Conservation (phyloP, 1,140 invertebrate species). For the Paralvinella palmiformis region DNA sequence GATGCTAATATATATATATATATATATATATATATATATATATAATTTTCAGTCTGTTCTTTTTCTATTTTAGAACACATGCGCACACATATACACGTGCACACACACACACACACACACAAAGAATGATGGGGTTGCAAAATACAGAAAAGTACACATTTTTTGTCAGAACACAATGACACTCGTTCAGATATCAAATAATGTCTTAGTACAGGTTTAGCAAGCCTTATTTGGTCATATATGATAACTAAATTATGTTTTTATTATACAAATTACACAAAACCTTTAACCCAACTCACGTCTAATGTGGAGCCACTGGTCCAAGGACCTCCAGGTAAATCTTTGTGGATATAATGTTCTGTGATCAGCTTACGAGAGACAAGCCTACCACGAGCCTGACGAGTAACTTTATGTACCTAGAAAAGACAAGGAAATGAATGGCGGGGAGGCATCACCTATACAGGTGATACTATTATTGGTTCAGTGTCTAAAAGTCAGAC, state of each 20-base stretch:
- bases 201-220: not conserved
- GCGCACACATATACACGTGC: no score
- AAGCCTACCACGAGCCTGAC: conserved; percentile 33
- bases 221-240: not conserved
- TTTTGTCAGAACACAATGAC: not conserved
- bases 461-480: not conserved
- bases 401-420: conserved; percentile 30
- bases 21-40: no score
- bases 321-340: conserved; percentile 32
- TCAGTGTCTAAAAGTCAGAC: not conserved
- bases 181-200: not conserved
- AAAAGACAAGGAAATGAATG: not conserved
- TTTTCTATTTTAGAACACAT: no score
- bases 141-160: conserved; percentile 16
- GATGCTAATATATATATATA: no score
- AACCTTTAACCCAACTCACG: conserved; percentile 22
- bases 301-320: conserved; percentile 29
- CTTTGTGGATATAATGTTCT: conserved; percentile 26
- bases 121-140: conserved; percentile 23
- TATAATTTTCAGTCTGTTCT: no score
- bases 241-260: not conserved
- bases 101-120: no score
- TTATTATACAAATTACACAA: not conserved
- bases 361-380: conserved; percentile 27
- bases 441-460: not conserved